phyloP scores from a whole-genome alignment of 2,888 invertebrate species.

The Matsumyia berberina region DNA sequence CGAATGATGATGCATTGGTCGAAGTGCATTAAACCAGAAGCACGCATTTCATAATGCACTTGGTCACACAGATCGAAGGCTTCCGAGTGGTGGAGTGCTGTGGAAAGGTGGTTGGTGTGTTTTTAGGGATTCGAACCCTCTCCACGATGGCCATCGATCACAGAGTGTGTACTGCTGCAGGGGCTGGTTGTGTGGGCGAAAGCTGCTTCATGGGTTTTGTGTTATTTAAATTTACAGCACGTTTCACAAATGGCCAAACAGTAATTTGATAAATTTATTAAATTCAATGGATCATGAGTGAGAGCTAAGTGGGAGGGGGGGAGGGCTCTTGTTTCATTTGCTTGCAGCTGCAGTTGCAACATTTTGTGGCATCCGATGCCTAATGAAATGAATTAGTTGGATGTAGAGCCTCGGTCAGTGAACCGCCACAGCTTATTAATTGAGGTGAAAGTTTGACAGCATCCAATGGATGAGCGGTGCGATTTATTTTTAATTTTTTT shows the following conservation, averaged over 20 bases:
- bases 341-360: slow-evolving; percentile 49
- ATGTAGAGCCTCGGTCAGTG: slow-evolving; percentile 72
- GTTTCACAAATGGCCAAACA: slow-evolving; percentile 77
- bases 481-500: slow-evolving; percentile 25
- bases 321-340: slow-evolving; percentile 47
- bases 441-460: slow-evolving; percentile 74
- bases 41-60: slow-evolving; percentile 76
- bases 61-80: slow-evolving; percentile 63
- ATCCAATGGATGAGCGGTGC: slow-evolving; percentile 50
- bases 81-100: slow-evolving; percentile 19
- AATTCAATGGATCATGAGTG: slow-evolving; percentile 71
- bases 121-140: slow-evolving; percentile 46
- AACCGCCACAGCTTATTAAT: slow-evolving; percentile 76
- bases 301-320: slow-evolving; percentile 8
- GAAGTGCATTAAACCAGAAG: slow-evolving; percentile 78
- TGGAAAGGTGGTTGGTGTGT: slow-evolving; percentile 31
- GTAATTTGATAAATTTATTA: slow-evolving; percentile 78
- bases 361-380: slow-evolving; percentile 66
- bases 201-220: slow-evolving; percentile 62
- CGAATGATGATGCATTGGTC: slow-evolving; percentile 78
- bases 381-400: slow-evolving; percentile 76
- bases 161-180: slow-evolving; percentile 26
- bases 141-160: slow-evolving; percentile 65
- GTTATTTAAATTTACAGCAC: slow-evolving; percentile 78
- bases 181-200: slow-evolving; percentile 25